Conservation (phyloP, 2,797 vertebrate species). For the Valencia hispanica region DNA sequence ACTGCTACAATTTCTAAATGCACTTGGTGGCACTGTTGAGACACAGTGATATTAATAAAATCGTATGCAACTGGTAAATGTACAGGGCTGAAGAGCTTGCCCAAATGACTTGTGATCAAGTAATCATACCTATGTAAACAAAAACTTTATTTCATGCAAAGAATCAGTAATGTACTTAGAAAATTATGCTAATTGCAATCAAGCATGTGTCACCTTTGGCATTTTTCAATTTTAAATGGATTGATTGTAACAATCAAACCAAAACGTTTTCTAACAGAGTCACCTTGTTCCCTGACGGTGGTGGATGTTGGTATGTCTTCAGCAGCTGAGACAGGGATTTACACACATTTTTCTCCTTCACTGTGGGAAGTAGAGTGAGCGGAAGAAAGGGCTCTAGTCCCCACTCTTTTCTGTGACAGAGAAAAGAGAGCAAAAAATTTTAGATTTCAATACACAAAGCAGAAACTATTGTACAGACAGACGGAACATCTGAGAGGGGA, state of each 20-base stretch:
- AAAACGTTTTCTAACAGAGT: constrained; percentile 24
- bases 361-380: constrained; percentile 90
- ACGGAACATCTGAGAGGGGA: constrained; percentile 11
- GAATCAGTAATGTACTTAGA: not conserved
- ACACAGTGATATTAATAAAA: constrained; percentile 32
- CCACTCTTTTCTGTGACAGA: constrained; percentile 92
- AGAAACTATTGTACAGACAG: constrained; percentile 19
- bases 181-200: constrained; percentile 31
- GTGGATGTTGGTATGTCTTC: constrained; percentile 95
- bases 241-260: not conserved
- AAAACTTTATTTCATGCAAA: constrained; percentile 19
- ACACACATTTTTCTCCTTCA: constrained; percentile 97
- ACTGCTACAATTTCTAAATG: constrained; percentile 16
- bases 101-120: constrained; percentile 31
- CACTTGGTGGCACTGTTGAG: constrained; percentile 76
- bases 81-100: constrained; percentile 27
- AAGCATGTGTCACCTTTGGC: constrained; percentile 9
- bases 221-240: not conserved
- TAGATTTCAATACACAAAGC: constrained; percentile 14
- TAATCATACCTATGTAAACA: constrained; percentile 29
- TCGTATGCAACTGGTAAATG: constrained; percentile 64
- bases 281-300: constrained; percentile 94
- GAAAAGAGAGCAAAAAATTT: constrained; percentile 43
- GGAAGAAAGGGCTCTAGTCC: constrained; percentile 97
- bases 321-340: constrained; percentile 95